Evolutionary conservation across 2,113 vertebrate species (phyloP).

Genomic region (Heterotilapia buettikoferi): DNA sequence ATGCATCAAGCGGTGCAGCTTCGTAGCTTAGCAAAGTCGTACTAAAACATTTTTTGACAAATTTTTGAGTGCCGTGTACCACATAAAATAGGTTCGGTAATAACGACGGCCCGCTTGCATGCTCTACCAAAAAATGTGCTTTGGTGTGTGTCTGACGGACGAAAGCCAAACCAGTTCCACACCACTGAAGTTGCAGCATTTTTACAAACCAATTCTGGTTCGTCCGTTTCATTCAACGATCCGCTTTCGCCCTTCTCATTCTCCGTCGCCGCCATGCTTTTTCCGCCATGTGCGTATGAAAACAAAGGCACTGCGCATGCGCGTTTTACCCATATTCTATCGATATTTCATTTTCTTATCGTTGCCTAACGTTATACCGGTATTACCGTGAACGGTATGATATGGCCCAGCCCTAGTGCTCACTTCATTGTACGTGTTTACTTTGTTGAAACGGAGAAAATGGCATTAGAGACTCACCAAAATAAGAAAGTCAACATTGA

Average conservation of each 20-base stretch:
- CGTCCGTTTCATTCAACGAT: background rate
- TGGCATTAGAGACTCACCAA: background rate
- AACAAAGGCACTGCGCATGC: background rate
- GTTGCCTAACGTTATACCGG: background rate
- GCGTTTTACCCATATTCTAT: background rate
- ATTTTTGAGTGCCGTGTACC: background rate
- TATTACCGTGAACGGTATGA: background rate
- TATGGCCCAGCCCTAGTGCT: background rate
- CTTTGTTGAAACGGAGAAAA: background rate
- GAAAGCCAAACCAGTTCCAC: no score
- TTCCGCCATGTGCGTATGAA: background rate
- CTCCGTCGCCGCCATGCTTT: rapidly evolving
- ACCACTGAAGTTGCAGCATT: no score
- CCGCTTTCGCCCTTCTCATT: background rate
- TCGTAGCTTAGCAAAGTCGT: background rate
- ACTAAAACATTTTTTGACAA: background rate
- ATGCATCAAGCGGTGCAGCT: no score
- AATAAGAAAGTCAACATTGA: background rate
- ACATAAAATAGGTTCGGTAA: background rate
- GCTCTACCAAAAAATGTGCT: background rate
- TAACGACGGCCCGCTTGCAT: background rate
- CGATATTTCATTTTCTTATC: background rate
- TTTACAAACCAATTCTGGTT: background rate
- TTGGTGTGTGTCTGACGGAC: background rate
- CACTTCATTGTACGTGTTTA: background rate